A percentile compares a stretch with the other conserved stretches of the same genome.
Conservation (phyloP, 1,140 invertebrate genomes). For the Nylanderia fulva region DNA sequence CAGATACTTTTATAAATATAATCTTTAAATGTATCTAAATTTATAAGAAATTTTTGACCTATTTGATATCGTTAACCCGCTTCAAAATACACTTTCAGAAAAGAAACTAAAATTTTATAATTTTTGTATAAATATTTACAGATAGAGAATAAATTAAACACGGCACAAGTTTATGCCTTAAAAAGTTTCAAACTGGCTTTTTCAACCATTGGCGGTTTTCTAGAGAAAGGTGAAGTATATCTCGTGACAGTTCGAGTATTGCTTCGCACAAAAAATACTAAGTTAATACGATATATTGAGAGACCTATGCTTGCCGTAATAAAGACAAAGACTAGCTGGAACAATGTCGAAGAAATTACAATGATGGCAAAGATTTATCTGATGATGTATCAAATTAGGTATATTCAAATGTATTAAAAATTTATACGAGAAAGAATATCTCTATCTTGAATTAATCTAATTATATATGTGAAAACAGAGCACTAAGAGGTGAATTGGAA, state of each 20-base stretch:
- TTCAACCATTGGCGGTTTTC: conserved; percentile 38
- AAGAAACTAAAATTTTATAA: background rate
- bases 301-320: conserved; percentile 58
- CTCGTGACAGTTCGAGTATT: conserved; percentile 61
- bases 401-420: conserved; percentile 16
- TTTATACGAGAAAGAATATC: background rate
- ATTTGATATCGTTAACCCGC: too few species aligned
- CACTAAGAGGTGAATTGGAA: conserved; percentile 66
- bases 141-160: conserved; percentile 34
- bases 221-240: conserved; percentile 68
- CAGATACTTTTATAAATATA: too few species aligned
- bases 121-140: conserved; percentile 15
- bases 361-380: conserved; percentile 63
- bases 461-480: conserved; percentile 37
- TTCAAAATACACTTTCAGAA: too few species aligned
- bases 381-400: conserved; percentile 73
- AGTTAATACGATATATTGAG: conserved; percentile 61
- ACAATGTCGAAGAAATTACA: conserved; percentile 53
- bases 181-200: conserved; percentile 67
- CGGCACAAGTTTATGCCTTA: conserved; percentile 43
- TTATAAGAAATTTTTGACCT: too few species aligned
- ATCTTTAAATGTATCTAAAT: too few species aligned
- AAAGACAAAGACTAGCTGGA: conserved; percentile 56
- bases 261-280: background rate
- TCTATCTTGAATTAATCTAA: background rate